Base-by-base conservation (phyloP, 2,113 vertebrate species). In the Noctilio leporinus region DNA sequence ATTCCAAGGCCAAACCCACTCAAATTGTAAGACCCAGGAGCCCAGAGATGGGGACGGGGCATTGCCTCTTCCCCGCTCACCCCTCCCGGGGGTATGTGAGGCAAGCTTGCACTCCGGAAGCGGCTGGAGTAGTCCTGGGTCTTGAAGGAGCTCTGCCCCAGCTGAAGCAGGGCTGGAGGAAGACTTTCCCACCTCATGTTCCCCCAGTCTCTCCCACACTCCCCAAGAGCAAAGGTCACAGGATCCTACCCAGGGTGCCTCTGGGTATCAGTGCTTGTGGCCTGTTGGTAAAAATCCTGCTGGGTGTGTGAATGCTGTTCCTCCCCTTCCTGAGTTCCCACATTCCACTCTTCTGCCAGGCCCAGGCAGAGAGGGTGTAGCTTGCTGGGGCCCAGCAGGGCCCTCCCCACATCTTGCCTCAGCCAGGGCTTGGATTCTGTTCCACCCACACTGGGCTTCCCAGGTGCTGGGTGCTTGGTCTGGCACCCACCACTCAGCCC, bases 141-240 rank as follows among this genome's bases (percentile, higher is more conserved):
- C 49, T 10, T 7, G 14, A 35, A 55, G 14, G 51, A 15, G 49
- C 49, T 43, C 35, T 15, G 35, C 20, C 11, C 12, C 17, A 16
- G 51, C 24, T 7, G 26, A 16, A 49, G 19, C 8, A 30, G 53
- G 20, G 78, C 28, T 28, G 28, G 38, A 64, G n/a, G 33, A 64
- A 38, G 53, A n/a, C 38, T 15, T 9, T 12, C n/a, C 2, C 30
- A 0, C 4, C 22, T 15, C 17, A 0, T 12, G 2, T 10, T 15
- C 47, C 2, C 10, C 15, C 43, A 3, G 22, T 49, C 43, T 76
- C 47, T 26, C 17, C 24, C 38, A 20, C 55, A 12, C 26, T 33
- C 78, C 38, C 38, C 55, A 33, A 45, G 16, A 81, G 26, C 19
- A 20, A 43, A 16, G 62, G 47, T n/a, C 33, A 77, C 73, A 10